Conservation (phyloP, 2,797 vertebrate genomes). For the Taeniopygia guttata region DNA sequence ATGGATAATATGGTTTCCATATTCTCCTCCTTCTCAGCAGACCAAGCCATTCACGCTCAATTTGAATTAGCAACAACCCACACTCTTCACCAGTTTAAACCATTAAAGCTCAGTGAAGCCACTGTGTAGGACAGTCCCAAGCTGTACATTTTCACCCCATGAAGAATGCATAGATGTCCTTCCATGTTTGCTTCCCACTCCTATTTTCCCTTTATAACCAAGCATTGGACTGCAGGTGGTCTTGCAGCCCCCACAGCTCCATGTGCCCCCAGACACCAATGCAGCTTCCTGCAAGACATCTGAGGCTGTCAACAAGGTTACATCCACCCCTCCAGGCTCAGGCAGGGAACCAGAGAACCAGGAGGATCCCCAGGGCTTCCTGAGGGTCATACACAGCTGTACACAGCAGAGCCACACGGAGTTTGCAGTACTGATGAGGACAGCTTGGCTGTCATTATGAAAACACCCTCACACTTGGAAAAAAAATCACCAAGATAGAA, state of each 20-base stretch:
- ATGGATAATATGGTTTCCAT: not conserved
- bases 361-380: not conserved
- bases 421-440: not conserved
- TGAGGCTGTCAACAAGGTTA: accelerated
- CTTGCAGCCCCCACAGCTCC: accelerated
- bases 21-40: not conserved
- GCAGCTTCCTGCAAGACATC: not conserved
- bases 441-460: not conserved
- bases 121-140: accelerated
- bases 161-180: accelerated
- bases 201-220: not conserved
- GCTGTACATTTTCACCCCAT: not conserved
- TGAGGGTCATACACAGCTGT: not conserved
- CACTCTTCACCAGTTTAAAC: not conserved
- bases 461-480: not conserved
- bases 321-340: not conserved
- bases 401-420: accelerated
- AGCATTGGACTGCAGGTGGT: not conserved
- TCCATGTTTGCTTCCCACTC: not conserved
- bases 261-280: accelerated
- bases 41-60: not conserved
- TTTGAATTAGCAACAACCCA: not conserved
- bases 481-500: accelerated
- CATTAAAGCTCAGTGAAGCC: not conserved
- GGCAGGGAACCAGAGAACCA: not conserved